Evolutionary conservation across 2,888 invertebrate species (phyloP).

Genomic region (Ferrisia virgata): DNA sequence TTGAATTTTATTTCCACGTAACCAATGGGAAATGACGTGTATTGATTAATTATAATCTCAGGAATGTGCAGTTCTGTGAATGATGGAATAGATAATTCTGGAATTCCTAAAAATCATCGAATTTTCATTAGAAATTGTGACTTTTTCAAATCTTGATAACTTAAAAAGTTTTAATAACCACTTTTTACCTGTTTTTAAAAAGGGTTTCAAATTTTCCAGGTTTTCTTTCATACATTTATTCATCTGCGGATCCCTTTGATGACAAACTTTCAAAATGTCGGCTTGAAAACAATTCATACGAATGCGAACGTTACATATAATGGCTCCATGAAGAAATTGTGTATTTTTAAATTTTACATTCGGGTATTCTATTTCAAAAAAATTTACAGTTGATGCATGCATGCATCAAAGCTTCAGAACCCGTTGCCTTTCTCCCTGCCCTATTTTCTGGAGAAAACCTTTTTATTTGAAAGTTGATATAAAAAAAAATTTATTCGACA

Average conservation of each 20-base stretch:
- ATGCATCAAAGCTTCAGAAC: too few relatives aligned
- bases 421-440: too few relatives aligned
- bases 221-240: slow-evolving; percentile 63
- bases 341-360: too few relatives aligned
- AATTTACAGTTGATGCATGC: too few relatives aligned
- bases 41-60: slow-evolving; percentile 66
- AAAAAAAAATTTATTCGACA: too few relatives aligned
- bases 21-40: slow-evolving; percentile 61
- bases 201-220: slow-evolving; percentile 60
- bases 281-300: not conserved
- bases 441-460: too few relatives aligned
- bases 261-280: slow-evolving; percentile 60
- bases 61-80: slow-evolving; percentile 70
- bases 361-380: too few relatives aligned
- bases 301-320: too few relatives aligned
- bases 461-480: too few relatives aligned
- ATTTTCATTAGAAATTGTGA: not conserved
- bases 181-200: slow-evolving; percentile 57
- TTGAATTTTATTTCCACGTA: slow-evolving; percentile 64
- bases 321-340: too few relatives aligned
- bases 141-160: too few relatives aligned
- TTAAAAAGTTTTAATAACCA: too few relatives aligned
- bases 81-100: slow-evolving; percentile 66
- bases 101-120: slow-evolving; percentile 58
- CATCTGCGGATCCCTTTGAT: slow-evolving; percentile 62